These are phyloP conservation scores for Poecile montanus DNA, from an alignment of 2,797 vertebrate species.

Conservation along the genomic window DNA sequence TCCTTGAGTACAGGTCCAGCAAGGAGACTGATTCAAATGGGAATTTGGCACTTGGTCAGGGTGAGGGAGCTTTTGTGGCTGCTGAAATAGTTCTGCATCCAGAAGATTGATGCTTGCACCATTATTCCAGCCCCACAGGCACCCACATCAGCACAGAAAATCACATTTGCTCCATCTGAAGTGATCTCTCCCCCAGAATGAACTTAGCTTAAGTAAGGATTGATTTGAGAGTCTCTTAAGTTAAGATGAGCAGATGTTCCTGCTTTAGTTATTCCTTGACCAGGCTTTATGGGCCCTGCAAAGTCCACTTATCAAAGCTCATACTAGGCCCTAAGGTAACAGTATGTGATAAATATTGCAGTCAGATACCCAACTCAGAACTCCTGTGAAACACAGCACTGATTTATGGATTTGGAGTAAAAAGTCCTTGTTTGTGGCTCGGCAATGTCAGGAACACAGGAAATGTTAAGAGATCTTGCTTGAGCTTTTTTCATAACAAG, in stretches of 20 bases:
- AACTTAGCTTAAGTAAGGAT: not conserved
- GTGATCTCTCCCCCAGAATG: not conserved
- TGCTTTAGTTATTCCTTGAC: not conserved
- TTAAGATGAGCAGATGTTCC: not conserved
- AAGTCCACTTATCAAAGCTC: not conserved
- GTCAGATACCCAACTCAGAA: not conserved
- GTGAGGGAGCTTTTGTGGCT: not conserved
- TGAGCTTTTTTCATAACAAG: not conserved
- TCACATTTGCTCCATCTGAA: not conserved
- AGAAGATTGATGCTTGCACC: not conserved
- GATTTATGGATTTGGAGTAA: not conserved
- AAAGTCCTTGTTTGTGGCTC: not conserved
- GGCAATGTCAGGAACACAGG: not conserved
- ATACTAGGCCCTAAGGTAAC: not conserved
- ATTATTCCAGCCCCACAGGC: not conserved
- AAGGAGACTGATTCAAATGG: not conserved
- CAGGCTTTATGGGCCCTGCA: not conserved
- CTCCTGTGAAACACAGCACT: not conserved
- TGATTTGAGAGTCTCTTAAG: not conserved
- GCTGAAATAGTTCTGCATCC: not conserved
- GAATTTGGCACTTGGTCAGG: not conserved
- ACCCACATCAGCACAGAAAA: not conserved
- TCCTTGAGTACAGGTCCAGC: not conserved
- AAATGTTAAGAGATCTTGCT: not conserved
- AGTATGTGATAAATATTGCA: not conserved